Conservation (phyloP, 37 sponge, comb jelly and placozoan species). For the Geodia barretti region DNA sequence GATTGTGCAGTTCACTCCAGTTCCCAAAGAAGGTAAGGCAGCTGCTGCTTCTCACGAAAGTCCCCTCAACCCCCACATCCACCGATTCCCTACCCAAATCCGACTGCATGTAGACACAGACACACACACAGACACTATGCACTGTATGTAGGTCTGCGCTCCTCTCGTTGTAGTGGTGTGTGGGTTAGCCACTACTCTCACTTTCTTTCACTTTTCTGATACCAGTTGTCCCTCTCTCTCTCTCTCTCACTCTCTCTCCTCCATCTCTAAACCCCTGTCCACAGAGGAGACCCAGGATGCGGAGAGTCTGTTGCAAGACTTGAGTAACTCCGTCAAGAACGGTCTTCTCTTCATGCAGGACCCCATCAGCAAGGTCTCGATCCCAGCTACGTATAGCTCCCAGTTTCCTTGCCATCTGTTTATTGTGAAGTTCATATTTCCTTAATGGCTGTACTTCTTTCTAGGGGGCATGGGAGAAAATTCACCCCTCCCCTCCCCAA, state of each 20-base stretch:
- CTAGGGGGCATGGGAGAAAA: too few relatives aligned
- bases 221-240: too few relatives aligned
- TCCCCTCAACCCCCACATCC: conserved; percentile 4
- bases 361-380: conserved; percentile 91
- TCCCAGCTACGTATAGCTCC: neutral
- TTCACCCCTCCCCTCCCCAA: too few relatives aligned
- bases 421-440: too few relatives aligned
- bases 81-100: neutral
- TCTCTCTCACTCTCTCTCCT: neutral
- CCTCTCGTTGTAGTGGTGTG: neutral
- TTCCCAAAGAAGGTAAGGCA: too few relatives aligned
- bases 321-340: conserved; percentile 77
- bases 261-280: neutral
- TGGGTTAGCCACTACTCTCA: neutral
- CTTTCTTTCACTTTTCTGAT: neutral
- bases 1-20: neutral
- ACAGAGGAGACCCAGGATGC: conserved; percentile 22
- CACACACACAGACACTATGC: too few relatives aligned
- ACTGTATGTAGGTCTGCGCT: too few relatives aligned
- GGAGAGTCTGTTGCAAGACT: conserved; percentile 47
- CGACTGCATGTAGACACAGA: neutral
- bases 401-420: neutral
- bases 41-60: too few relatives aligned
- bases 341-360: conserved; percentile 88
- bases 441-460: too few relatives aligned